phyloP scores from a whole-genome alignment of 2,113 vertebrate species.

The Acrocephalus kingi region DNA sequence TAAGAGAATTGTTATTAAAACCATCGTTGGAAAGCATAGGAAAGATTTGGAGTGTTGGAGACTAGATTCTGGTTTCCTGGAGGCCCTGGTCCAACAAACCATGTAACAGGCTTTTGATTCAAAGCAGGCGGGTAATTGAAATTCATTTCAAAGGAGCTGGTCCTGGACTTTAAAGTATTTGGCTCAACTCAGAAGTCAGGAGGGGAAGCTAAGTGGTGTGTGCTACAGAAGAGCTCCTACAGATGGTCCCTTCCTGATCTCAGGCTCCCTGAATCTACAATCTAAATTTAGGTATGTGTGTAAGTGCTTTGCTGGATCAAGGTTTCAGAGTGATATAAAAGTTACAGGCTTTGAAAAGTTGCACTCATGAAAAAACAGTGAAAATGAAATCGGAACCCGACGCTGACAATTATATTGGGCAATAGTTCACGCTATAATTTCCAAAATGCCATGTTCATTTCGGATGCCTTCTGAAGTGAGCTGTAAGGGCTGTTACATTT shows the following conservation, averaged over 20 bases:
- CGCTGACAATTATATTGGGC: constrained; percentile 20
- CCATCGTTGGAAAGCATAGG: constrained; percentile 15
- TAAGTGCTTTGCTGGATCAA: constrained; percentile 49
- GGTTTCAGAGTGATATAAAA: constrained; percentile 20
- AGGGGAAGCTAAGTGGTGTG: constrained; percentile 46
- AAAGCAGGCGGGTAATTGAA: constrained; percentile 60
- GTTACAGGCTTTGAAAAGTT: constrained; percentile 48
- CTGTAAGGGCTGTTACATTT: constrained; percentile 11
- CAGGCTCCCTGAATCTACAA: constrained; percentile 36
- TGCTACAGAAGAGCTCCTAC: constrained; percentile 43
- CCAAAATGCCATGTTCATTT: constrained; percentile 9
- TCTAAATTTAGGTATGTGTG: constrained; percentile 48
- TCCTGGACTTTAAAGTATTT: constrained; percentile 58
- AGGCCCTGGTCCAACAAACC: constrained; percentile 43
- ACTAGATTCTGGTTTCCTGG: constrained; percentile 48
- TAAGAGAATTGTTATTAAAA: background rate
- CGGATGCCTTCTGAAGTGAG: constrained; percentile 25
- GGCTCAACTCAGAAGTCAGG: constrained; percentile 53
- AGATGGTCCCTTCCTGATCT: constrained; percentile 59
- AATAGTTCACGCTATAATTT: constrained; percentile 15
- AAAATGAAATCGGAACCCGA: constrained; percentile 20
- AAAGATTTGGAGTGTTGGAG: background rate
- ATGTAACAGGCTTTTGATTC: constrained; percentile 54
- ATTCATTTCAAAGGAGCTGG: constrained; percentile 51
- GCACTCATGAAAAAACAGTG: constrained; percentile 20